Base-by-base conservation (phyloP, 2,888 invertebrate species). In the Asteroscopus sphinx region DNA sequence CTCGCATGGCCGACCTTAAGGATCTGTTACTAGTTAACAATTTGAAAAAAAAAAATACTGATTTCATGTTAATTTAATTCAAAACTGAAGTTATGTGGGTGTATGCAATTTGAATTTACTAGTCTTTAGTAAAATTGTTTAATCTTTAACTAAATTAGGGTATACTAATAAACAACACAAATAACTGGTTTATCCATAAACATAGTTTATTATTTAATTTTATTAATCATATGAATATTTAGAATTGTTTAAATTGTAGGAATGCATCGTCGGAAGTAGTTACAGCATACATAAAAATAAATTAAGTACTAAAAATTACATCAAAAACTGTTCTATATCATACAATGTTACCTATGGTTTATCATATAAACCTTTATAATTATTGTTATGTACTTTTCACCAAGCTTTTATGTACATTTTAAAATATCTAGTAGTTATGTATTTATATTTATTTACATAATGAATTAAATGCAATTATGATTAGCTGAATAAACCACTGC, bases 291-390 rank as follows among this genome's bases (percentile, higher is more conserved):
- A 81, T 86, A 85, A 83, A 79, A 91, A 92, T 92, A 91, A 92
- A 88, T 92, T 93, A 93, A 92, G 91, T 92, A 92, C 92, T 89
- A 89, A 89, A 88, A 81, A 71, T 81, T 85, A 81, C 81, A 80
- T 82, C 77, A 79, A 86, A 85, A 84, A 86, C 82, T 83, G 76
- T 80, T 80, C 82, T 88, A 85, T 87, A 85, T 82, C 61, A 81
- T 86, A 87, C 85, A 87, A 74, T 68, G 73, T 81, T 86, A 82
- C 76, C 79, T 82, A 83, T 58, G 90, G 91, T 91, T 89, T 90
- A 93, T 93, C 80, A 83, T 80, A 92, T 92, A 92, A 93, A 93
- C 92, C 90, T 67, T 79, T 79, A 65, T 73, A 71, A 65, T 77
- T 68, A 62, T 71, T 76, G 73, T 76, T 79, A 83, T 88, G 87